phyloP scores from a whole-genome alignment of 2,797 vertebrate species.

The Harpagifer antarcticus region DNA sequence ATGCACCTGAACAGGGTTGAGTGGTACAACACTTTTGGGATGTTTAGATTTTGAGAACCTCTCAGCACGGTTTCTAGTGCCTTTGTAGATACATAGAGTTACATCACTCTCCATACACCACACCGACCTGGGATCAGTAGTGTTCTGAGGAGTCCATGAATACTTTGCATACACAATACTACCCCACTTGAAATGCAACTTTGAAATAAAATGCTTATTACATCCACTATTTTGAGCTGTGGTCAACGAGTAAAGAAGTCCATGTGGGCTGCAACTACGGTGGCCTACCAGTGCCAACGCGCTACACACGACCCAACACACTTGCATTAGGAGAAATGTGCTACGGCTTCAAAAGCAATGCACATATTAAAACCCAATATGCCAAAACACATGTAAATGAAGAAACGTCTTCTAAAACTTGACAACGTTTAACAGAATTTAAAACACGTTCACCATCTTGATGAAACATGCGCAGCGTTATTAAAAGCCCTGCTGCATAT shows the following conservation, averaged over 20 bases:
- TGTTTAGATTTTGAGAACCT: slow-evolving; percentile 54
- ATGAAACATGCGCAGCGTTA: no score
- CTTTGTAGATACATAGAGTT: slow-evolving; percentile 74
- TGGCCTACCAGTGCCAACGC: no score
- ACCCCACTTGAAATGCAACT: background rate
- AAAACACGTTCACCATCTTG: no score
- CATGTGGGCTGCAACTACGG: background rate
- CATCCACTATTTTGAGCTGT: background rate
- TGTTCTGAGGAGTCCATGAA: slow-evolving; percentile 12
- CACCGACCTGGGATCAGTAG: slow-evolving; percentile 23
- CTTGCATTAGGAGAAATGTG: no score
- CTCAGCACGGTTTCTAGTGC: slow-evolving; percentile 83
- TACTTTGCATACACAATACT: slow-evolving; percentile 15
- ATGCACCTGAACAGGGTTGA: slow-evolving; percentile 10
- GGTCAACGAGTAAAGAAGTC: background rate
- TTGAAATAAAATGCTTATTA: slow-evolving; percentile 9
- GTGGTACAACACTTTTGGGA: slow-evolving; percentile 21
- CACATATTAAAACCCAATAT: no score
- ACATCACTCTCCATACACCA: slow-evolving; percentile 40
- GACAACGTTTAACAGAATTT: no score
- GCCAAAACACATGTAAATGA: no score
- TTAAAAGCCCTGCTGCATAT: no score
- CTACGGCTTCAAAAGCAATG: no score
- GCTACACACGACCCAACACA: no score
- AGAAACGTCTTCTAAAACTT: no score